Evolutionary conservation across 1,140 invertebrate species (phyloP).

Genomic region (Lepidurus couesii): DNA sequence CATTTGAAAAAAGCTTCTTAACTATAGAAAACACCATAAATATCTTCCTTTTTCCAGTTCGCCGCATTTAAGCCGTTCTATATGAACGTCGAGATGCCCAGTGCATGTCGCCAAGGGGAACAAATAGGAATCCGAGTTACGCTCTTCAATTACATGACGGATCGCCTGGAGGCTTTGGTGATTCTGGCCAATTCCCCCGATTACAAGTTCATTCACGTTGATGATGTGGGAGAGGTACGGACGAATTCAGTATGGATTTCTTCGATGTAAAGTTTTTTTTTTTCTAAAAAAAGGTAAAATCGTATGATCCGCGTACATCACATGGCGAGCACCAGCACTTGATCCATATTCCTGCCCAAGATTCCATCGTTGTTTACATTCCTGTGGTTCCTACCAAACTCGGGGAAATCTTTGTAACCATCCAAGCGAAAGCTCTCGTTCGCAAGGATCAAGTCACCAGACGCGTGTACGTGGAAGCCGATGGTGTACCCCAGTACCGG

Average conservation of each 20-base stretch:
- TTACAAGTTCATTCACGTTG: constrained; percentile 92
- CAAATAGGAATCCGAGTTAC: constrained; percentile 87
- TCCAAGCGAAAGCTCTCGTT: constrained; percentile 78
- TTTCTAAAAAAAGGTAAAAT: constrained; percentile 42
- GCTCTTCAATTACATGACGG: constrained; percentile 87
- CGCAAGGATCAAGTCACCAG: constrained; percentile 69
- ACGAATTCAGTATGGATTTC: constrained; percentile 56
- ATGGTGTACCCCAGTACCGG: constrained; percentile 82
- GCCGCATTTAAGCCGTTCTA: constrained; percentile 83
- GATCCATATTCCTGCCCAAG: constrained; percentile 74
- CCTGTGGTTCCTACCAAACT: constrained; percentile 79
- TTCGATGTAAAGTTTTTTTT: constrained; percentile 31
- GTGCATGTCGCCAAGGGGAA: constrained; percentile 75
- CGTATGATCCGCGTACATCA: constrained; percentile 78
- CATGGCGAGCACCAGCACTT: constrained; percentile 91
- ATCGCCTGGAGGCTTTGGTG: constrained; percentile 75
- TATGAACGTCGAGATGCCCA: constrained; percentile 90
- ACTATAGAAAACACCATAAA: background rate
- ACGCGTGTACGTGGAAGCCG: constrained; percentile 74
- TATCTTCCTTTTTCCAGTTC: constrained; percentile 52
- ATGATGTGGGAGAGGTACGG: constrained; percentile 61
- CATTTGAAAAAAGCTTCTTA: background rate
- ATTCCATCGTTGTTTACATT: constrained; percentile 68
- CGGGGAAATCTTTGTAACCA: constrained; percentile 69
- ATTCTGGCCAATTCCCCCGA: constrained; percentile 75